Conservation (phyloP, 2,888 invertebrate species). For the Lathronympha strigana region DNA sequence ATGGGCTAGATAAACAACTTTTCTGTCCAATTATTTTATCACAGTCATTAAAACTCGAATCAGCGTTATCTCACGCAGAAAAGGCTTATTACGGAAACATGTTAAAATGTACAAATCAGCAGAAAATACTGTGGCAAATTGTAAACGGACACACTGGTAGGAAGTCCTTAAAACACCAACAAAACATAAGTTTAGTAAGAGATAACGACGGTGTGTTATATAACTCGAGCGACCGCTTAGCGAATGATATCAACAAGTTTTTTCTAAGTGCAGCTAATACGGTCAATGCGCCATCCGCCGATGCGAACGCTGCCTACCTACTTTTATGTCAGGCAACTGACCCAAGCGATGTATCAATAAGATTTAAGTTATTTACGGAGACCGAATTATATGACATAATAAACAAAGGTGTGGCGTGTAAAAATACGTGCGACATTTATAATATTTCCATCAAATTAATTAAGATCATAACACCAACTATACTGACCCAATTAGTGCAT, state of each 20-base stretch:
- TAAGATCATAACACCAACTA: too few species aligned
- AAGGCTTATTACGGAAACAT: background rate
- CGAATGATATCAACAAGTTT: background rate
- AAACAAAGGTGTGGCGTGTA: too few species aligned
- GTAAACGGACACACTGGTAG: background rate
- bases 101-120: background rate
- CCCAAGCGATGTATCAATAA: too few species aligned
- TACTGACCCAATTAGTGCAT: too few species aligned
- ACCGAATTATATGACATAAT: too few species aligned
- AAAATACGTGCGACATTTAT: too few species aligned
- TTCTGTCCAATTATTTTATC: background rate
- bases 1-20: background rate
- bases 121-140: constrained; percentile 3
- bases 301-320: too few species aligned
- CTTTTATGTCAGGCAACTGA: too few species aligned
- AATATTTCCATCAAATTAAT: too few species aligned
- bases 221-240: background rate
- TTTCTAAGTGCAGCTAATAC: too few species aligned
- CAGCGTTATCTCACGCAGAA: background rate
- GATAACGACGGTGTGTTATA: background rate
- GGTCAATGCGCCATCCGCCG: too few species aligned
- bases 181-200: background rate
- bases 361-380: too few species aligned
- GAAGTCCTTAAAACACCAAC: background rate
- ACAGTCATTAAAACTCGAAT: background rate